A percentile compares a stretch with the other conserved stretches of the same genome.
phyloP scores from a whole-genome alignment of 2,888 invertebrate genomes.

The Agrotis ipsilon region DNA sequence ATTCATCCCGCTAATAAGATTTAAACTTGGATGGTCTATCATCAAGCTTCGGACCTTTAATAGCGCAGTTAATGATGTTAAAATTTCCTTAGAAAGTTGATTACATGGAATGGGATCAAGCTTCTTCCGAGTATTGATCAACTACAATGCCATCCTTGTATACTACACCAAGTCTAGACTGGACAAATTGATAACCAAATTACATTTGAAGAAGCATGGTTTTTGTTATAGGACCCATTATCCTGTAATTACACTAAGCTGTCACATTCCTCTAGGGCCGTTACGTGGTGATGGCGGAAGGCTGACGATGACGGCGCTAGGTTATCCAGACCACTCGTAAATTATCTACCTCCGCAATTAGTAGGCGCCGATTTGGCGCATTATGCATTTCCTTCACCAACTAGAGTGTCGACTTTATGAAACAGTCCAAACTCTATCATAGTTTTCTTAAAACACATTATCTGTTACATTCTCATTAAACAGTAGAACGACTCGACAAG shows the following conservation, averaged over 20 bases:
- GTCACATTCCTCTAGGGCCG: constrained; percentile 57
- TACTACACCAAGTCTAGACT: constrained; percentile 15
- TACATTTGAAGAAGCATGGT: neutral
- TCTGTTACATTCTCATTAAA: constrained; percentile 1
- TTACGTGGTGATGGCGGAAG: constrained; percentile 72
- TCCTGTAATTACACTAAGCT: constrained; percentile 35
- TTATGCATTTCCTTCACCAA: constrained; percentile 75
- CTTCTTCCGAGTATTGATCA: constrained; percentile 22
- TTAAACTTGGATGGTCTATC: constrained; percentile 74
- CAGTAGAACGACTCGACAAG: neutral
- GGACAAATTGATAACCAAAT: too few relatives aligned
- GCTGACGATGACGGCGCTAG: constrained; percentile 73
- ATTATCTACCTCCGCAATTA: constrained; percentile 88
- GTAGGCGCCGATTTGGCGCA: constrained; percentile 88
- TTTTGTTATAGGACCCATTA: constrained; percentile 36
- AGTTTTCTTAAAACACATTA: constrained; percentile 18
- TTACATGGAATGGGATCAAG: constrained; percentile 42
- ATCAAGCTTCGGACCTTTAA: constrained; percentile 64
- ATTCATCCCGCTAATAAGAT: constrained; percentile 79
- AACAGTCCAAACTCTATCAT: constrained; percentile 60
- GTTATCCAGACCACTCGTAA: constrained; percentile 83
- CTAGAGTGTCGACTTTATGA: constrained; percentile 59
- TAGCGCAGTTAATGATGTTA: constrained; percentile 55
- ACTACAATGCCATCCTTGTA: constrained; percentile 27
- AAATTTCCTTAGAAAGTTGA: constrained; percentile 69